Conservation (phyloP, 2,797 vertebrate genomes). For the Leptodactylus fallax region DNA sequence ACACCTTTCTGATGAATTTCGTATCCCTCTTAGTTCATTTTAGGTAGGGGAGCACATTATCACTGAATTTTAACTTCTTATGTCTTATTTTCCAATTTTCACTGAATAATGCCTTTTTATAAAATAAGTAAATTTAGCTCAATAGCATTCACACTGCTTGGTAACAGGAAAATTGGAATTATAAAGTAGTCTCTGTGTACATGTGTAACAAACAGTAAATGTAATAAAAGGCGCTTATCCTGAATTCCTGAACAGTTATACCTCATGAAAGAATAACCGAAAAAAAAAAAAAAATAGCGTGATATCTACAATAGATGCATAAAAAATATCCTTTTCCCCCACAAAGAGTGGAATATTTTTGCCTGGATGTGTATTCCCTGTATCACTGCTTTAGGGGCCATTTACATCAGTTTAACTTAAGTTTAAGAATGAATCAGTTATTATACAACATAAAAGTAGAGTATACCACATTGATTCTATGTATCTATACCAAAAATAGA, state of each 20-base stretch:
- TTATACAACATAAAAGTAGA: not conserved
- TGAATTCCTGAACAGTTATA: not conserved
- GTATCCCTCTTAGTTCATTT: constrained; percentile 63
- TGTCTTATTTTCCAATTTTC: constrained; percentile 69
- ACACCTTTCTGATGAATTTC: constrained; percentile 64
- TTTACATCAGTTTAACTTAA: no score
- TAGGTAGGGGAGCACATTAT: constrained; percentile 66
- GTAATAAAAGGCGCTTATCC: not conserved
- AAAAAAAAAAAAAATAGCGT: not conserved
- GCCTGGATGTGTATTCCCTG: not conserved
- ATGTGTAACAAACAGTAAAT: not conserved
- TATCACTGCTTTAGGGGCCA: not conserved
- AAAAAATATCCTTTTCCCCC: not conserved
- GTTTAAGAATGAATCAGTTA: not conserved
- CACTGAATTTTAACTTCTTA: constrained; percentile 67
- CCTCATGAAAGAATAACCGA: not conserved
- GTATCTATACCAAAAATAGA: not conserved
- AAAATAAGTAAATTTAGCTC: constrained; percentile 30
- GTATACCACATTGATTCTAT: not conserved
- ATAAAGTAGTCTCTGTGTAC: not conserved
- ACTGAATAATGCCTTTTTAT: constrained; percentile 71
- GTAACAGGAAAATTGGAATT: not conserved
- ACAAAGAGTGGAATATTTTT: no score
- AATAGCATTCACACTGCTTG: not conserved
- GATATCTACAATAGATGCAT: not conserved